Percentiles rank a stretch among this genome's conserved stretches.
phyloP scores from a whole-genome alignment of 2,888 invertebrate genomes.

The Junonia oenone region DNA sequence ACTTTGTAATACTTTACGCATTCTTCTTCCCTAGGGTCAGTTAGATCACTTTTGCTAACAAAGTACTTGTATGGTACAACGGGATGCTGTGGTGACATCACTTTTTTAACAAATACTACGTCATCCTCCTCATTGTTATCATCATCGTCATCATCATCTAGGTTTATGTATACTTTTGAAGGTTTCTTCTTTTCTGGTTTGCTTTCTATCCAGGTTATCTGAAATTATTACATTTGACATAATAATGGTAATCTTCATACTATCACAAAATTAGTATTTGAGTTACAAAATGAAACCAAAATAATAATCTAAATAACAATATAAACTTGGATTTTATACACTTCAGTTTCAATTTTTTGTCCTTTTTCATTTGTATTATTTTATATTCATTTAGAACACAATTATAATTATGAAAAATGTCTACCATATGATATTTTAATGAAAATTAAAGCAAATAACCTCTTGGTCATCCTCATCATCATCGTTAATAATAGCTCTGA shows the following conservation, averaged over 20 bases:
- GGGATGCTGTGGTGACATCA: constrained; percentile 44
- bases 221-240: constrained; percentile 28
- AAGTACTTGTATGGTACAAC: constrained; percentile 57
- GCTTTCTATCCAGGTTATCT: constrained; percentile 58
- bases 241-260: background rate
- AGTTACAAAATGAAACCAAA: too few relatives aligned
- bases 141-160: constrained; percentile 49
- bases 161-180: constrained; percentile 53
- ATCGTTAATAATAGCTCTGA: constrained; percentile 55
- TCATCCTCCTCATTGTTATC: constrained; percentile 50
- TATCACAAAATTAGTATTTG: too few relatives aligned
- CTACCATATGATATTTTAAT: too few relatives aligned
- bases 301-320: too few relatives aligned
- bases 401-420: too few relatives aligned
- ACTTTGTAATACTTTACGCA: constrained; percentile 50
- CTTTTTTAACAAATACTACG: constrained; percentile 62
- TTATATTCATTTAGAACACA: too few relatives aligned
- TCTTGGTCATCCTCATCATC: constrained; percentile 57
- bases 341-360: too few relatives aligned
- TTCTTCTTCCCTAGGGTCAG: constrained; percentile 37
- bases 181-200: constrained; percentile 47
- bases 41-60: constrained; percentile 38
- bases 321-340: too few relatives aligned
- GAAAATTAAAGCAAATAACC: too few relatives aligned
- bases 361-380: too few relatives aligned